Base-by-base conservation (phyloP, 2,797 vertebrate genomes). In the Benthosema pterotum region DNA sequence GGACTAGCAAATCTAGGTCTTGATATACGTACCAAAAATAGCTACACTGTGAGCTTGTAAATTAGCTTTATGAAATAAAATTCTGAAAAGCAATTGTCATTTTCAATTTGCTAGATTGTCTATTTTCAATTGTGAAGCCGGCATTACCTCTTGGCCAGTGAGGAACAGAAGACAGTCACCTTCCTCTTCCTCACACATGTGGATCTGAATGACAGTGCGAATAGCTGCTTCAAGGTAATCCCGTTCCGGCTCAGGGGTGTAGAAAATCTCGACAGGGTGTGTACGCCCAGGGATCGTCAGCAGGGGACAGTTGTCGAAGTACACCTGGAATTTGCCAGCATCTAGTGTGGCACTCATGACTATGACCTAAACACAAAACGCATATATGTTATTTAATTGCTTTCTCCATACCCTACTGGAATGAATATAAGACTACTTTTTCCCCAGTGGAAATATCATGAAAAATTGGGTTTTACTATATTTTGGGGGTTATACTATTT, bases 141-240 rank as follows among this genome's bases (percentile, higher is more conserved):
- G 16, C 25, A 16, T 65, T 92, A 98, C 98, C 97, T 99, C 98
- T 88, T 99, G 98, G 74, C 98, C 98, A 12, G 98, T 99, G 87
- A 99, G 95, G 83, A 99, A 99, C 56, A 99, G 94, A 16, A 99
- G 90, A 50, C 97, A 96, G 82, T 99, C 98, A 12, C 98, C 98
- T 77, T 99, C 98, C 0, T 99, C 98, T 62, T 99, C 98, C 84
- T 99, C 98, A 84, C 98, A 99, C 98, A 99, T 99, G 63, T 99
- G 98, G 83, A 99, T 99, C 63, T 99, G 98, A 62, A 99, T 99
- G 72, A 99, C 98, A 0, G 97, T 99, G 78, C 98, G 95, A 85
- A 99, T 99, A 6, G 98, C 96, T 25, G 98, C 97, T 85, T 99
- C 98, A 17, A 99, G 93, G 86, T 99, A 99, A 90, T 99, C 98